Evolutionary conservation across 2,797 vertebrate species (phyloP), one percentile per base, ranked within the genome.

Genomic region (Pitangus sulphuratus): DNA sequence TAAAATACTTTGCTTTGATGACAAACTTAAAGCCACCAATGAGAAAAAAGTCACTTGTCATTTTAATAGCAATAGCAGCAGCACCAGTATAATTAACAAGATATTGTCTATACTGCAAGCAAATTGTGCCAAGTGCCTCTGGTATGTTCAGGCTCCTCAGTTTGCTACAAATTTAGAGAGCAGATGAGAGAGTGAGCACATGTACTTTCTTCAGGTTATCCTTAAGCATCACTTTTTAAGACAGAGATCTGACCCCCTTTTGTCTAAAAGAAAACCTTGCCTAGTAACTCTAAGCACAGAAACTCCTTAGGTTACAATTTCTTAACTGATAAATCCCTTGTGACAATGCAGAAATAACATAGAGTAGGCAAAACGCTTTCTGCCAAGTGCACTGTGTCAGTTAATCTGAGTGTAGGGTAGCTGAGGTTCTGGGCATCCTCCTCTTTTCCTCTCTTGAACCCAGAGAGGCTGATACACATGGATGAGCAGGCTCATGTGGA

Each of bases 1-100:
- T 89, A 60, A 93, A 92, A 89, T 70, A 62, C 44, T 92, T 92
- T 66, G 15, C 85, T 97, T 89, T 90, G 81, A 89, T 79, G 89
- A 94, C 75, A 94, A 95, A 93, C 69, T 89, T 84, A 60, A 90
- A 86, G 81, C 24, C 68, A 85, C 44, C 62, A 91, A 16, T 54
- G 75, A 68, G 62, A 93, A 95, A 83, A 71, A 81, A 62, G 54
- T 58, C 39, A 79, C 37, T 76, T 79, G 39, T 22, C 44, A 70
- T 48, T 87, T 53, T 56, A 93, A 85, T 12, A 88, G 61, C 64
- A 90, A 51, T 9, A 78, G 37, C 61, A 94, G 80, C 74, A 92
- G 53, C 48, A 77, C 8, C 18, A 28, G 28, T 33, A 44, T 48
- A 35, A 72, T 56, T 61, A 81, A 48, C 20, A 75, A n/a, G 44